Percentiles rank a stretch among this genome's conserved stretches.
Evolutionary conservation across 2,888 invertebrate genomes (phyloP).

Genomic region (Ormyrus pomaceus): DNA sequence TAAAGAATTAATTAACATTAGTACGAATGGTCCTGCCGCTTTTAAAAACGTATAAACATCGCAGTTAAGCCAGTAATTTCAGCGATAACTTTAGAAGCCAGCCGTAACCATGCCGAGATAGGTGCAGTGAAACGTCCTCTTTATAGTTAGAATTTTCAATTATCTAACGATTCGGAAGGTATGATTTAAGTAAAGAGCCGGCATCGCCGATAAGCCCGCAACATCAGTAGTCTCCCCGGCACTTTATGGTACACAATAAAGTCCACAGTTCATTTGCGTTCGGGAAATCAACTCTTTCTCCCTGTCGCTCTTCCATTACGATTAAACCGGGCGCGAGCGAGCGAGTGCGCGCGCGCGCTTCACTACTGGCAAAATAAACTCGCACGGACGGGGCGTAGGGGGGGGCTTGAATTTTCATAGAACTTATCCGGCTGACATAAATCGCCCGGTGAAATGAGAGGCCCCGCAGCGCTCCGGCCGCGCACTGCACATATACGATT

Average conservation of each 20-base stretch:
- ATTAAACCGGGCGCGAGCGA: conserved; percentile 28
- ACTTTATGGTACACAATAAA: conserved; percentile 41
- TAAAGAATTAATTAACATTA: too few relatives aligned
- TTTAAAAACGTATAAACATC: conserved; percentile 16
- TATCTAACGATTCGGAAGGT: conserved; percentile 37
- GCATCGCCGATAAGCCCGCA: neutral
- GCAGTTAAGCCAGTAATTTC: neutral
- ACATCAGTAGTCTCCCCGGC: neutral
- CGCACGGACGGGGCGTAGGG: neutral
- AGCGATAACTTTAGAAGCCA: neutral
- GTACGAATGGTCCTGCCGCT: neutral
- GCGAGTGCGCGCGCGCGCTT: neutral
- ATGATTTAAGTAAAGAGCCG: conserved; percentile 31
- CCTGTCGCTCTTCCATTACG: neutral
- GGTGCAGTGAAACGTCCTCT: neutral
- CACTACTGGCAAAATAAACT: neutral
- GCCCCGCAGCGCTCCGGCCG: neutral
- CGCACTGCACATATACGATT: conserved; percentile 11
- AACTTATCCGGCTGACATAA: conserved; percentile 47
- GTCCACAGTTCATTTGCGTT: conserved; percentile 51
- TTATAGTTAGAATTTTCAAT: conserved; percentile 8
- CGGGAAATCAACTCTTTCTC: conserved; percentile 37
- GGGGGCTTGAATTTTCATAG: conserved; percentile 46
- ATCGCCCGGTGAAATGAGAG: conserved; percentile 23
- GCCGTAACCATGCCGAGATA: neutral